phyloP scores from a whole-genome alignment of 1,140 invertebrate species.

The Drosophila sucinea region DNA sequence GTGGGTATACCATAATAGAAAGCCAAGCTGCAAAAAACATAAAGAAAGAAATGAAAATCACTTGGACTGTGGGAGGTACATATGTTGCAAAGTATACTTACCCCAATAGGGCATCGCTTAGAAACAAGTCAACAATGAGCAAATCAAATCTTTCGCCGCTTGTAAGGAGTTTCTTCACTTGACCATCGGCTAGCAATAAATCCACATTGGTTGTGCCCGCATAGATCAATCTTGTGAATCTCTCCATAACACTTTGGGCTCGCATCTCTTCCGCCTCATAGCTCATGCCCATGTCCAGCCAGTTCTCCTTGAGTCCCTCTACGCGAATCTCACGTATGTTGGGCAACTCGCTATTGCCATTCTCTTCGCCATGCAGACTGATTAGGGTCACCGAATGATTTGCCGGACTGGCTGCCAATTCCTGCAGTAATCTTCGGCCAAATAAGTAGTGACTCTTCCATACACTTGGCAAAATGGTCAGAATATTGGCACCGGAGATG shows the following conservation, averaged over 20 bases:
- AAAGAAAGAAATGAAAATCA: not conserved
- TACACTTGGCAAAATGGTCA: slow-evolving; percentile 75
- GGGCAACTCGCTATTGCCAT: slow-evolving; percentile 4
- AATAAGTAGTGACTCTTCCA: slow-evolving; percentile 81
- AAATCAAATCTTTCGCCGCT: slow-evolving; percentile 74
- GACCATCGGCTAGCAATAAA: slow-evolving; percentile 57
- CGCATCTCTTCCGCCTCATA: slow-evolving; percentile 68
- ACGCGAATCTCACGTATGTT: slow-evolving; percentile 67
- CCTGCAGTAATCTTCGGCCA: slow-evolving; percentile 80
- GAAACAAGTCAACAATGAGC: slow-evolving; percentile 70
- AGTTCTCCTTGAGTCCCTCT: slow-evolving; percentile 79
- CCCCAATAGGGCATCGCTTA: slow-evolving; percentile 79
- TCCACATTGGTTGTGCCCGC: slow-evolving; percentile 75
- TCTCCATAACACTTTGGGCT: slow-evolving; percentile 64
- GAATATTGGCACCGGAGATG: slow-evolving; percentile 60
- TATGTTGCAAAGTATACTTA: slow-evolving; percentile 28
- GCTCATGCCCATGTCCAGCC: slow-evolving; percentile 83
- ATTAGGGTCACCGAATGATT: slow-evolving; percentile 84
- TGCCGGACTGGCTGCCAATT: slow-evolving; percentile 76
- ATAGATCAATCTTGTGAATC: slow-evolving; percentile 72
- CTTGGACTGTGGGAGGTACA: not conserved
- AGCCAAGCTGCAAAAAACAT: slow-evolving; percentile 82
- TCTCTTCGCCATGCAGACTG: slow-evolving; percentile 56
- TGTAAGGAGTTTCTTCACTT: slow-evolving; percentile 63
- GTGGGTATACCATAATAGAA: slow-evolving; percentile 85